A percentile compares a stretch with the other conserved stretches of the same genome.
Conservation (phyloP, 2,888 invertebrate genomes). For the Acleris sparsana region DNA sequence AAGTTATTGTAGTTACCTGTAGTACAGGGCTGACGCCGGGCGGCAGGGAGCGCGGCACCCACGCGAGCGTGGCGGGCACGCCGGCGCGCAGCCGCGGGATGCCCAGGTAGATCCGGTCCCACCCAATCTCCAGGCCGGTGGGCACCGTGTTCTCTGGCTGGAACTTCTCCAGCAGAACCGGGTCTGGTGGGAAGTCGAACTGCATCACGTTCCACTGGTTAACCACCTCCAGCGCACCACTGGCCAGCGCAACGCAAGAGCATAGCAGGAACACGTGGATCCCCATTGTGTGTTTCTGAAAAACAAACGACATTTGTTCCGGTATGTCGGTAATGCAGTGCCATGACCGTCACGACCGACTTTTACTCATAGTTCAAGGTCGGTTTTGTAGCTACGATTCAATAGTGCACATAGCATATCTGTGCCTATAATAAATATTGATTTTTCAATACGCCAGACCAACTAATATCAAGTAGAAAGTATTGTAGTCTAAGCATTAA, state of each 20-base stretch:
- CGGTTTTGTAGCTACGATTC: too few species aligned
- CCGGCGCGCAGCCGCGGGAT: constrained; percentile 89
- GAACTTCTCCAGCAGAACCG: constrained; percentile 81
- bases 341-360: constrained; percentile 52
- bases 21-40: constrained; percentile 87
- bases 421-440: constrained; percentile 30
- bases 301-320: constrained; percentile 6
- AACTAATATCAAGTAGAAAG: too few species aligned
- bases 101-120: constrained; percentile 89
- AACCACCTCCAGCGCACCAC: constrained; percentile 83
- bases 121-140: constrained; percentile 89
- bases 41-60: constrained; percentile 86
- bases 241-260: constrained; percentile 62
- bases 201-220: constrained; percentile 88
- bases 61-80: constrained; percentile 89
- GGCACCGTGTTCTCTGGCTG: constrained; percentile 89
- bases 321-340: constrained; percentile 42
- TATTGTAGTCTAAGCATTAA: too few species aligned
- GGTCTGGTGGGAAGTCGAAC: constrained; percentile 87
- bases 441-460: neutral
- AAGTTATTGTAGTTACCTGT: constrained; percentile 70
- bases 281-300: constrained; percentile 52
- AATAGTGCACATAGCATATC: too few species aligned
- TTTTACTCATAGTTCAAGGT: constrained; percentile 41
- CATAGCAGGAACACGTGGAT: constrained; percentile 53